Base-by-base conservation (phyloP, 2,888 invertebrate species). In the Alsophila aescularia region DNA sequence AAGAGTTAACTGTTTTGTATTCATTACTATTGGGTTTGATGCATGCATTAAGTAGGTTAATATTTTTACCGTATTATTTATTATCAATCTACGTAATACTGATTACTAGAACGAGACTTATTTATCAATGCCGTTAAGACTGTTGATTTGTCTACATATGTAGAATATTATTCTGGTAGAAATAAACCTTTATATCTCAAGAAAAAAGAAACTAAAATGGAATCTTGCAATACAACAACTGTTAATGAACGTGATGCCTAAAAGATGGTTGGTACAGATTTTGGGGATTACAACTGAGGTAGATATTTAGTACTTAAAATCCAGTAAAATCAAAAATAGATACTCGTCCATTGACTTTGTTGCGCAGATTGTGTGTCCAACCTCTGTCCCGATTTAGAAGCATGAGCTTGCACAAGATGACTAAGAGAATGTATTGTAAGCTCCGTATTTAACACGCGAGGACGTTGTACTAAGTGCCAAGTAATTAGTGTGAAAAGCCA, bases 401-500 rank as follows among this genome's bases (percentile, higher is more conserved):
- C 18, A 52, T 42, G 35, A 35, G 45, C 18, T 15, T 13, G 14
- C 13, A 16, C 42, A 15, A 24, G 42, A 62, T 55, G 51, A 60
- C 57, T 48, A 34, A 55, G 44, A 31, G 29, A 54, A 61, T 57
- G 59, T 35, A 52, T 45, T 53, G 43, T 47, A 44, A 50, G 36
- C 29, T 49, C 31, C 12, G 15, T 27, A 36, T 37, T 62, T 32
- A 42, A 49, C 43, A 12, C 24, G 29, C 29, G 29, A 49, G 42
- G 18, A 36, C 31, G 56, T 64, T 68, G 68, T 62, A 63, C 53
- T 58, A 66, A 67, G 66, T 62, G 58, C 57, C 41, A 50, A 62
- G 77, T 78, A 86, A 86, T 86, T 87, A 85, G 79, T 73, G 82
- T 69, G 70, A 74, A 78, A 78, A 78, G 64, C 68, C 70, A 60